Percentiles rank a stretch among this genome's conserved stretches.
These are phyloP conservation scores for Pipistrellus nathusii DNA, from an alignment of 2,797 vertebrate genomes.

Conservation along the genomic window DNA sequence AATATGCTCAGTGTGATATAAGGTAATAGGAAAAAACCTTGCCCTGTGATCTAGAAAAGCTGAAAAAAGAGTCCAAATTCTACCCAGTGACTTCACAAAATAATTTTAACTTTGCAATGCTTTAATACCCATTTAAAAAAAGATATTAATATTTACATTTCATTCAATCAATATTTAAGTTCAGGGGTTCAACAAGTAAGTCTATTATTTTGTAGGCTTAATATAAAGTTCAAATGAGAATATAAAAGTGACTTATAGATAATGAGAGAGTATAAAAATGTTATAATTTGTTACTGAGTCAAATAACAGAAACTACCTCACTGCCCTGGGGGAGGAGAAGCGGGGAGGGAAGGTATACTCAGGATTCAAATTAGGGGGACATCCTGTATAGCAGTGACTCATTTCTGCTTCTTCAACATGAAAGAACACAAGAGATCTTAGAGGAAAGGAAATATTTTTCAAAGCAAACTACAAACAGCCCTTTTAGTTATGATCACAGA, in stretches of 20 bases:
- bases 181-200: neutral
- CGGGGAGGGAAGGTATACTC: neutral
- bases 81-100: neutral
- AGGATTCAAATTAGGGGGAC: neutral
- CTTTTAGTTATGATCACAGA: conserved; percentile 64
- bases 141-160: neutral
- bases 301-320: neutral
- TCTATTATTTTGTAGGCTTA: neutral
- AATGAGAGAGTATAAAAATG: neutral
- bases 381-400: neutral
- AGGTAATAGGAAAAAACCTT: neutral
- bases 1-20: neutral
- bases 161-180: conserved; percentile 18
- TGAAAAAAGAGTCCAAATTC: neutral
- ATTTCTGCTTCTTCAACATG: conserved; percentile 29
- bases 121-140: neutral
- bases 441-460: conserved; percentile 66
- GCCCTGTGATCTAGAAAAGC: neutral
- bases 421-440: conserved; percentile 38
- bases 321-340: no score
- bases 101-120: neutral
- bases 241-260: neutral
- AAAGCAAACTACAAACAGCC: conserved; percentile 59
- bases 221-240: conserved; percentile 7
- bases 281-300: conserved; percentile 9